Conservation (phyloP, 1,140 invertebrate genomes). For the Drosophila sturtevanti region DNA sequence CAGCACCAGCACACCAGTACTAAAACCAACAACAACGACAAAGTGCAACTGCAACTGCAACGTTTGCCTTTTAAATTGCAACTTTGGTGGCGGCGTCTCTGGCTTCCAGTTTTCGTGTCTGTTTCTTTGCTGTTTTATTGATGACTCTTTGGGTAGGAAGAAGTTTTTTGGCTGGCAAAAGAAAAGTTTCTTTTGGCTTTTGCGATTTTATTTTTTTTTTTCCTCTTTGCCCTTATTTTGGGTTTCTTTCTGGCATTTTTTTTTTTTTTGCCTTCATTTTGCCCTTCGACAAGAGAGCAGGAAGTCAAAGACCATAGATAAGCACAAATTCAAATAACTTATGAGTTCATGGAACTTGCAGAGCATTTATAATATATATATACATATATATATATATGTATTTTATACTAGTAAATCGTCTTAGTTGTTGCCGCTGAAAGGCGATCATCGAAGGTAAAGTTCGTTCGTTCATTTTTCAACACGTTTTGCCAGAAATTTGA, state of each 20-base stretch:
- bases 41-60: constrained; percentile 44
- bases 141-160: constrained; percentile 45
- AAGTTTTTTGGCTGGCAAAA: constrained; percentile 32
- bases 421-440: not conserved
- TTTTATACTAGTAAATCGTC: not conserved
- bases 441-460: constrained; percentile 20
- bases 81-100: constrained; percentile 15
- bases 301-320: constrained; percentile 30
- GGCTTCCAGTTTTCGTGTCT: constrained; percentile 28
- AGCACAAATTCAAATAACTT: constrained; percentile 26
- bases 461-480: constrained; percentile 31
- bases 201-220: not conserved
- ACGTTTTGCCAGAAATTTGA: constrained; percentile 51
- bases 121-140: constrained; percentile 35
- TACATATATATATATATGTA: too few relatives aligned
- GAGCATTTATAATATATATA: constrained; percentile 5
- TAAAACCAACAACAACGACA: not conserved
- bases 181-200: not conserved
- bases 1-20: constrained; percentile 16
- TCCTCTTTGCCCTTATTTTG: too few relatives aligned
- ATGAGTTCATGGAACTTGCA: constrained; percentile 45
- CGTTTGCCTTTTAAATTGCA: constrained; percentile 42
- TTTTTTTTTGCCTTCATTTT: not conserved
- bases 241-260: constrained; percentile 20
- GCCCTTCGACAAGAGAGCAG: constrained; percentile 13